Base-by-base conservation (phyloP, 92 coral and sea anemone species). In the Hydrozoanthus gracilis region DNA sequence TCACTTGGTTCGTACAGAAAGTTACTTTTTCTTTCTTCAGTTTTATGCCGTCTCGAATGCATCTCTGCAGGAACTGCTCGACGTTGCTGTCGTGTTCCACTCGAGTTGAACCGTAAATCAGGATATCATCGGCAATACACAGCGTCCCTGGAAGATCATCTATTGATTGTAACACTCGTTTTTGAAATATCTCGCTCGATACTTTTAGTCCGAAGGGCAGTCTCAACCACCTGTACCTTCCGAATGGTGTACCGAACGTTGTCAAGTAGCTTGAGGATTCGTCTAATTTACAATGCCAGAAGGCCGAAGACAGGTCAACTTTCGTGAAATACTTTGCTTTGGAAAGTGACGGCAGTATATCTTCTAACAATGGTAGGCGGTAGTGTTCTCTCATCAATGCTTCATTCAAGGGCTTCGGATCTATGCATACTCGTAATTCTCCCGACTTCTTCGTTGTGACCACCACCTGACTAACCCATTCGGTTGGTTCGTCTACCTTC, bases 201-300 rank as follows among this genome's bases (percentile, higher is more conserved):
- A 87, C 86, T 71, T 83, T 87, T 8, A 92, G 12, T 16, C 93
- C 89, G 89, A 92, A 92, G 1, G 87, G 90, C 9, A 92, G 88
- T 44, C 91, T 66, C 82, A 62, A 62, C 88, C 91, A 89, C 12
- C 73, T 77, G 67, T 73, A 92, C 44, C 74, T 60, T 27, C 91
- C 91, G 15, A 10, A 86, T 15, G 87, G 89, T 15, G 86, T 90
- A 73, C 62, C 92, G 17, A 90, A 90, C 12, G 87, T 84, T 4
- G 90, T 91, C 9, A 91, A 78, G 6, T 68, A 52, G 44, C 89
- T 84, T 15, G 86, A 92, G 58, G 49, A 58, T 11, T 89, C 86
- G 45, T 83, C 88, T 4, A 87, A 70, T 62, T 6, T 64, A 27
- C 77, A 78, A 65, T 88, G 92, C 90, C 90, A 91, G 85, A 85